Evolutionary conservation across 1,140 invertebrate species (phyloP), one percentile per base, ranked within the genome.

Genomic region (Mercenaria mercenaria): DNA sequence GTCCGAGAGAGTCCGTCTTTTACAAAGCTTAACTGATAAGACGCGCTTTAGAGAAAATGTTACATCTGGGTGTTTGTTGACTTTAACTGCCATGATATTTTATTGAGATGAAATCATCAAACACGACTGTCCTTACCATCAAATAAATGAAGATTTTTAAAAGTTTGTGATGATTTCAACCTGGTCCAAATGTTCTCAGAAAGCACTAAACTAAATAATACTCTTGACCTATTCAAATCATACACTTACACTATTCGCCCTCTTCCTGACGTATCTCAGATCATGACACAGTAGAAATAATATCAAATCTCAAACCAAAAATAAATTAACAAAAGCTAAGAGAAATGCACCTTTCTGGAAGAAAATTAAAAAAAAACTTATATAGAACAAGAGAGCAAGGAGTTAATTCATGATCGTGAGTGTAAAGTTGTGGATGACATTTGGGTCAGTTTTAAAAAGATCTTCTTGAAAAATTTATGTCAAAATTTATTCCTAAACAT

Each of bases 401-500:
- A 64, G 6, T 11, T 26, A 64, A 64, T 64, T 8, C 8, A 64
- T 8, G 61, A 64, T 64, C 61, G 23, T 64, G 61, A 64, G 8
- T 64, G 8, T 64, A 64, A 64, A 64, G 6, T 23, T 64, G n/a
- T 64, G 8, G 61, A 64, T 8, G 61, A 64, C 61, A 64, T 64
- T 64, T 64, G 61, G 61, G 61, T 64, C 61, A n/a, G 61, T 23
- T 64, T 64, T 64, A 64, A 64, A 64, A 64, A 47, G 18, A 64
- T 64, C 32, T 64, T 64, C 61, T 64, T 64, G 61, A 64, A n/a
- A 64, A 64, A 32, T 8, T 6, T 64, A 64, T 8, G 8, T 64
- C 61, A 64, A 64, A 64, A 64, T n/a, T 64, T 64, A 64, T 64
- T 11, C 61, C 61, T 11, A 64, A 64, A 64, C 8, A 64, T 64